Conservation (phyloP, 2,113 vertebrate species). For the Syngnathus typhle region DNA sequence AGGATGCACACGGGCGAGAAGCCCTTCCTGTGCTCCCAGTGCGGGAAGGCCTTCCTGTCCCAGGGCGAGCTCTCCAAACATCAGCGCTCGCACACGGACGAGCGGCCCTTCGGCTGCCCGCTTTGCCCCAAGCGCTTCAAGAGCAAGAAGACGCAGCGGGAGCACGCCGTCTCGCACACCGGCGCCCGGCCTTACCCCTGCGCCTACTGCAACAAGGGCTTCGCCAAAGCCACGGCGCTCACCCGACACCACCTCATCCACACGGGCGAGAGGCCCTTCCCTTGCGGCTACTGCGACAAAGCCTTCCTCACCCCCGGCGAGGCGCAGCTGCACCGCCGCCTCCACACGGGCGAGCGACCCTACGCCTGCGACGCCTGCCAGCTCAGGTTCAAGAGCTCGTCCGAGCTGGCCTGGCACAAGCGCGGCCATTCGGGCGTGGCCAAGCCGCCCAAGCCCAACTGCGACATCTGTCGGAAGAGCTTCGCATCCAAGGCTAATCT, state of each 20-base stretch:
- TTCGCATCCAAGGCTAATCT: constrained; percentile 56
- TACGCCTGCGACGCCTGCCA: constrained; percentile 57
- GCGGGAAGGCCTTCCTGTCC: constrained; percentile 74
- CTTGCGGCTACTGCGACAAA: constrained; percentile 65
- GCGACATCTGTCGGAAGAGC: constrained; percentile 46
- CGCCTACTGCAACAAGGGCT: constrained; percentile 64
- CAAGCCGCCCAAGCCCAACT: constrained; percentile 27
- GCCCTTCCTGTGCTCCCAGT: constrained; percentile 72
- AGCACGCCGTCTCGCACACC: constrained; percentile 59
- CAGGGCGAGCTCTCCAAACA: constrained; percentile 74
- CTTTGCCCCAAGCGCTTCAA: constrained; percentile 67
- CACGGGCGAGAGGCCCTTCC: constrained; percentile 72
- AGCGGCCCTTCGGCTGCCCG: constrained; percentile 66
- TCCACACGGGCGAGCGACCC: constrained; percentile 69
- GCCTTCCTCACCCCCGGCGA: constrained; percentile 65
- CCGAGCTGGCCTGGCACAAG: constrained; percentile 64
- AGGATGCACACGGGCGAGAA: constrained; percentile 72
- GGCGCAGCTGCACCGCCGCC: constrained; percentile 62
- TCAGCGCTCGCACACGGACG: constrained; percentile 67
- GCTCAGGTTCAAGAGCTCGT: constrained; percentile 67
- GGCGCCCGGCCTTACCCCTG: constrained; percentile 64
- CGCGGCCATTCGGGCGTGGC: constrained; percentile 43
- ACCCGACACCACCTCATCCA: constrained; percentile 68
- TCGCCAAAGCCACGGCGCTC: constrained; percentile 65
- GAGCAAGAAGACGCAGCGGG: constrained; percentile 60